A percentile compares a stretch with the other conserved stretches of the same genome.
Conservation (phyloP, 2,888 invertebrate species). For the Glyphotaelius pellucidus region DNA sequence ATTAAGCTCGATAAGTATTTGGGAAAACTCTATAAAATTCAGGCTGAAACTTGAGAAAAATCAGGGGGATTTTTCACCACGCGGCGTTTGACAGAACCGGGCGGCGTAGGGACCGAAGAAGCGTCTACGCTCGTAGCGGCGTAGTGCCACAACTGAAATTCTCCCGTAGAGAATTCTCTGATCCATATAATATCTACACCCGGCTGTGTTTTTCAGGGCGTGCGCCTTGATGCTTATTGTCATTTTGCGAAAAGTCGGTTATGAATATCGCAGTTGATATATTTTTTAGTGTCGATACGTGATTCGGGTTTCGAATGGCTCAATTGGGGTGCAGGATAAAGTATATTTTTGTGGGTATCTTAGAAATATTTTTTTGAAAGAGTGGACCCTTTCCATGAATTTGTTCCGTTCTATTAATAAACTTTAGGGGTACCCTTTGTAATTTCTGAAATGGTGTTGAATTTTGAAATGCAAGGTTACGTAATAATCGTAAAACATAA, state of each 20-base stretch:
- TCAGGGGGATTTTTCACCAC: neutral
- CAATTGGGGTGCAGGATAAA: neutral
- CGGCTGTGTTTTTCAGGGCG: slow-evolving; percentile 44
- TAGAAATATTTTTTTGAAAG: neutral
- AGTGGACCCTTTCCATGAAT: neutral
- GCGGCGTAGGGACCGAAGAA: neutral
- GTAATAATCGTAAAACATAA: neutral
- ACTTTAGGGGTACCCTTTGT: neutral
- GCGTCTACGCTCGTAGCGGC: slow-evolving; percentile 57
- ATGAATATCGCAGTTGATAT: slow-evolving; percentile 23
- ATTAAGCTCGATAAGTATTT: neutral
- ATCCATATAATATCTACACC: slow-evolving; percentile 40
- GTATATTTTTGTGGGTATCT: neutral
- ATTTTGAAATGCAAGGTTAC: neutral
- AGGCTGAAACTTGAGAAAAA: neutral
- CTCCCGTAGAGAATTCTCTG: slow-evolving; percentile 20
- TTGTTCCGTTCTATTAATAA: neutral
- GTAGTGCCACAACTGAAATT: slow-evolving; percentile 57
- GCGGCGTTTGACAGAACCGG: slow-evolving; percentile 25
- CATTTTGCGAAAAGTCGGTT: slow-evolving; percentile 6
- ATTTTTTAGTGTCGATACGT: slow-evolving; percentile 4
- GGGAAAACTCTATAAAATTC: neutral
- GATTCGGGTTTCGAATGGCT: neutral
- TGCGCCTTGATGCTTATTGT: slow-evolving; percentile 47
- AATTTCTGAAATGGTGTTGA: neutral